Conservation (phyloP, 2,888 invertebrate genomes). For the Rotaria macrura region DNA sequence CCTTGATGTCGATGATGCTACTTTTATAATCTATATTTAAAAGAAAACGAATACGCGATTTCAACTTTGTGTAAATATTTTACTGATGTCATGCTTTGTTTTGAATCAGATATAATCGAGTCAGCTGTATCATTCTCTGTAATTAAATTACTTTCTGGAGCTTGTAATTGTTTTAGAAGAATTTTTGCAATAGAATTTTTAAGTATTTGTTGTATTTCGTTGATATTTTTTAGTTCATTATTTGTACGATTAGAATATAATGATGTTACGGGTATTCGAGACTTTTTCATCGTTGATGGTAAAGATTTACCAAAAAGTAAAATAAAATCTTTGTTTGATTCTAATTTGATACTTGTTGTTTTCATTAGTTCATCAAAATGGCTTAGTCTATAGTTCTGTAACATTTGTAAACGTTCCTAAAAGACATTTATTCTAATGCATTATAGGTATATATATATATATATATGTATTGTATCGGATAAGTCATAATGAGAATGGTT, state of each 20-base stretch:
- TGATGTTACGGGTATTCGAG: not conserved
- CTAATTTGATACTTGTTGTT: not conserved
- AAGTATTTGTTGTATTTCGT: not conserved
- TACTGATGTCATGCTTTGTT: no score
- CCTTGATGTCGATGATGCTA: not conserved
- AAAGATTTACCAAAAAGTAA: not conserved
- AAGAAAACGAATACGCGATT: not conserved
- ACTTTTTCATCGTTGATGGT: not conserved
- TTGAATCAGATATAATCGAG: no score
- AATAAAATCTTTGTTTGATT: not conserved
- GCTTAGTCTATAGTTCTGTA: not conserved
- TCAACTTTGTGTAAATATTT: not conserved
- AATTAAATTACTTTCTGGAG: no score
- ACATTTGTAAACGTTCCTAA: constrained; percentile 13
- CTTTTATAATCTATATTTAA: not conserved
- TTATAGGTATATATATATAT: no score
- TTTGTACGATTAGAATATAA: not conserved
- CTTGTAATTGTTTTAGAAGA: not conserved
- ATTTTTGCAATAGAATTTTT: not conserved
- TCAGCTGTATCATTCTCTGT: no score
- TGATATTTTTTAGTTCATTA: not conserved
- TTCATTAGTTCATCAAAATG: constrained; percentile 4
- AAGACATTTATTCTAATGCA: no score
- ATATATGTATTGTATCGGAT: no score
- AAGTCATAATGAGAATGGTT: no score